A percentile compares a stretch with the other conserved stretches of the same genome.
These are phyloP conservation scores for Drosophila funebris DNA, from an alignment of 1,140 invertebrate genomes.

Conservation along the genomic window DNA sequence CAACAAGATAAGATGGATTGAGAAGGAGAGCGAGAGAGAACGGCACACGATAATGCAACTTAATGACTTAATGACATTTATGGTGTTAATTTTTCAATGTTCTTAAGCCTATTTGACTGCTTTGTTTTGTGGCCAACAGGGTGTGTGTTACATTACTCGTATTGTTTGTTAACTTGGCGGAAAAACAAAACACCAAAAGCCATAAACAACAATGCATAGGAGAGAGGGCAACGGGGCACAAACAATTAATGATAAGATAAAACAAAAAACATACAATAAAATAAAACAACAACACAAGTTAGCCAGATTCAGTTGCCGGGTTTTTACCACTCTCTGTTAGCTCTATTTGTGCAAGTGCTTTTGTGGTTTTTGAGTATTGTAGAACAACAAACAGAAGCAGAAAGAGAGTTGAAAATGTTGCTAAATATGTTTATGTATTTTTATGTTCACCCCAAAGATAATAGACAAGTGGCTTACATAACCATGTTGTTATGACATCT, in stretches of 20 bases:
- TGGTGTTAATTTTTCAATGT: slow-evolving; percentile 43
- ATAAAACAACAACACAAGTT: slow-evolving; percentile 39
- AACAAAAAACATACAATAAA: slow-evolving; percentile 11
- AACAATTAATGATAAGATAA: slow-evolving; percentile 70
- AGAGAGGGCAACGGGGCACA: no score
- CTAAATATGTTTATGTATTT: slow-evolving; percentile 40
- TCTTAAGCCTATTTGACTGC: slow-evolving; percentile 52
- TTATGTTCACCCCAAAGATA: slow-evolving; percentile 11
- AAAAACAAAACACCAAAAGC: slow-evolving; percentile 48
- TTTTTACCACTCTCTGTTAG: slow-evolving; percentile 50
- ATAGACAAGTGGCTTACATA: slow-evolving; percentile 25
- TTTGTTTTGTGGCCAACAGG: slow-evolving; percentile 3
- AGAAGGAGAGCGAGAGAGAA: not conserved
- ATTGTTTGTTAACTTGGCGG: slow-evolving; percentile 32
- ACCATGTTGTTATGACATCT: slow-evolving; percentile 17
- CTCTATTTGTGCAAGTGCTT: slow-evolving; percentile 68
- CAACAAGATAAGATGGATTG: slow-evolving; percentile 53
- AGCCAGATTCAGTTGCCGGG: slow-evolving; percentile 42
- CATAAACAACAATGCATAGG: slow-evolving; percentile 35
- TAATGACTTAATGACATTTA: slow-evolving; percentile 78
- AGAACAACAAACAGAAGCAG: slow-evolving; percentile 16
- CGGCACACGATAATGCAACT: slow-evolving; percentile 54
- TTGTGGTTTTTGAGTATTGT: slow-evolving; percentile 25
- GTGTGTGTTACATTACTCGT: not conserved
- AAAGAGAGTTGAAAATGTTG: slow-evolving; percentile 38